Base-by-base conservation (phyloP, 2,888 invertebrate species). In the Sisyra nigra region DNA sequence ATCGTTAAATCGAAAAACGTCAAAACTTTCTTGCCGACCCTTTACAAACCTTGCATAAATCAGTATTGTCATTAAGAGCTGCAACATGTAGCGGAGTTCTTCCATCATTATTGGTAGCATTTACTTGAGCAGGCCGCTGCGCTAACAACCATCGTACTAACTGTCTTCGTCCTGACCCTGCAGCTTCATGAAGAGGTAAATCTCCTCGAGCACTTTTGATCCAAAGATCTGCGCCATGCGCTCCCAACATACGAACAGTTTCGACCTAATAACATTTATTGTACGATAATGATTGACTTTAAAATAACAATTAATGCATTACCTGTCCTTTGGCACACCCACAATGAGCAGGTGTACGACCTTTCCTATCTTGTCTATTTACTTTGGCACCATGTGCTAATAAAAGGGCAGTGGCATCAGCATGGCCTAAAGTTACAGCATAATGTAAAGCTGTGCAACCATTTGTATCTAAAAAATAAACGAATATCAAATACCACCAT, bases 391-490 rank as follows among this genome's bases (percentile, higher is more conserved):
- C 91, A 49, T 87, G 78, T 47, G 84, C 80, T n/a, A 98, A 67
- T 34, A 98, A 67, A 3, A 89, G 70, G 3, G 85, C 79, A 0
- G 93, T 92, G 13, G 93, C 89, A 57, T 94, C 92, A 0, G 89
- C 87, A 58, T 97, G 96, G 0, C 96, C 94, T 41, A 96, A 67
- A 0, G 96, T 94, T 2, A 93, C 91, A 3, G 97, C 89, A 58
- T 97, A 98, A 63, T 97, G 97, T 18, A 98, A 64, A 0, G 97
- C 87, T 0, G 96, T 92, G 58, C 94, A 96, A 1, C 93, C 94
- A 58, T 94, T 94, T 39, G 82, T 82, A 62, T 97, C 96, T 11
- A 60, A 58, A 34, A 14, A 36, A 13, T 9, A 13, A 14, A 14
- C 34, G 13, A 34, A 10, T 5, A n/a, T 11, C 34, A 7, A 34